phyloP scores from a whole-genome alignment of 2,888 invertebrate species.

The Acanthopleura granulata region DNA sequence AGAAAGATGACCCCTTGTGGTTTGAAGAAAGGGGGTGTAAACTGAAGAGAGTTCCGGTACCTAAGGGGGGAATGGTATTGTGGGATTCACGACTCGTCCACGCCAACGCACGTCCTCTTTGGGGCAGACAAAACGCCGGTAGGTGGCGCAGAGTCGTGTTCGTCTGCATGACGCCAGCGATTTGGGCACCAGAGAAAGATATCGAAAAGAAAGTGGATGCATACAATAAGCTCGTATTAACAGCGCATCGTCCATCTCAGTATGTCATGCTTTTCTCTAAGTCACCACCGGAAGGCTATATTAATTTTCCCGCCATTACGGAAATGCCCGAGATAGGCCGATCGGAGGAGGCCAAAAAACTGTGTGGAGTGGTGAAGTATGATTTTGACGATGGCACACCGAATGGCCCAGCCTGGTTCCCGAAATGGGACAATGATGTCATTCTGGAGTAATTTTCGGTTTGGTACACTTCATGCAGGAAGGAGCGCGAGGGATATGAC shows the following conservation, averaged over 20 bases:
- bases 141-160: conserved; percentile 45
- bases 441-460: background rate
- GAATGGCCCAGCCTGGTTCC: conserved; percentile 33
- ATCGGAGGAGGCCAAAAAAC: conserved; percentile 39
- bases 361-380: conserved; percentile 38
- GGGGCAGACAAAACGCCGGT: conserved; percentile 35
- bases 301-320: conserved; percentile 26
- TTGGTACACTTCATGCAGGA: too few species aligned
- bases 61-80: conserved; percentile 58
- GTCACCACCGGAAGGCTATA: background rate
- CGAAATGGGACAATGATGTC: conserved; percentile 33
- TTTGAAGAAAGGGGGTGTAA: conserved; percentile 40
- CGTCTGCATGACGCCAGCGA: conserved; percentile 45
- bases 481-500: too few species aligned
- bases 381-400: conserved; percentile 38
- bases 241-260: conserved; percentile 41
- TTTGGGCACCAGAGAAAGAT: conserved; percentile 37
- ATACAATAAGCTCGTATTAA: conserved; percentile 33
- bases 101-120: conserved; percentile 52
- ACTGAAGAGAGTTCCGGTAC: conserved; percentile 47
- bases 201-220: conserved; percentile 33
- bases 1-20: conserved; percentile 40
- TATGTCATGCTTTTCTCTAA: conserved; percentile 26
- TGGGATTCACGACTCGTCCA: conserved; percentile 63
- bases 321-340: conserved; percentile 45